Percentiles rank a stretch among this genome's conserved stretches.
phyloP scores from a whole-genome alignment of 37 sponge, comb jelly and placozoan genomes.

The Geodia barretti region DNA sequence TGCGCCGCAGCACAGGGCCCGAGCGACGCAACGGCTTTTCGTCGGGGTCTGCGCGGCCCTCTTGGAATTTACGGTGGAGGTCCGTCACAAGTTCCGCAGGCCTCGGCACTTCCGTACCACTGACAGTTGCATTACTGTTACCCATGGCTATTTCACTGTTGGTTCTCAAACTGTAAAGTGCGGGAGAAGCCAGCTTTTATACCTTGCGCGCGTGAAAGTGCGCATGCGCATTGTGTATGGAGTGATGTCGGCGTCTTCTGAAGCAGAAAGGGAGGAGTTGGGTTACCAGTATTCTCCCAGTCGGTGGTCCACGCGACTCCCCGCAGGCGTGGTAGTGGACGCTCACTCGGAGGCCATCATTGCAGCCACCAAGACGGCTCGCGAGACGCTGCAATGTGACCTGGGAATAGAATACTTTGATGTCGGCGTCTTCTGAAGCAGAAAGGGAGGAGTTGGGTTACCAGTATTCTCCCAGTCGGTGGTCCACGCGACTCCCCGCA shows the following conservation, averaged over 20 bases:
- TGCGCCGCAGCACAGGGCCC: neutral
- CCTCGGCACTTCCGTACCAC: neutral
- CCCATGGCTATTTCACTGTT: neutral
- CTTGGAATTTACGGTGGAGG: neutral
- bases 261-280: slow-evolving; percentile 17
- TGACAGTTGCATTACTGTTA: neutral
- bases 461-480: slow-evolving; percentile 59
- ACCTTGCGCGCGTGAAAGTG: neutral
- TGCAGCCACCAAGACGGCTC: slow-evolving; percentile 29
- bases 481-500: slow-evolving; percentile 19
- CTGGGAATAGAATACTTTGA: slow-evolving; percentile 36
- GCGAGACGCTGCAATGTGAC: slow-evolving; percentile 35
- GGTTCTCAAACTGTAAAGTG: neutral
- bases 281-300: slow-evolving; percentile 60
- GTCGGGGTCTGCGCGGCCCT: neutral
- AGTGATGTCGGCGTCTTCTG: neutral
- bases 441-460: slow-evolving; percentile 32
- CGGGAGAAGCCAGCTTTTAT: neutral
- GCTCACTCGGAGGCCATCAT: slow-evolving; percentile 23
- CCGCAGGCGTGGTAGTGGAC: slow-evolving; percentile 28
- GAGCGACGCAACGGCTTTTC: neutral
- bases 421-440: neutral
- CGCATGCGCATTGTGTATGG: neutral
- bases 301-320: slow-evolving; percentile 31
- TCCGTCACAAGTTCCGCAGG: neutral